A percentile compares a stretch with the other conserved stretches of the same genome.
phyloP scores from a whole-genome alignment of 2,113 vertebrate species.

The Alosa alosa region DNA sequence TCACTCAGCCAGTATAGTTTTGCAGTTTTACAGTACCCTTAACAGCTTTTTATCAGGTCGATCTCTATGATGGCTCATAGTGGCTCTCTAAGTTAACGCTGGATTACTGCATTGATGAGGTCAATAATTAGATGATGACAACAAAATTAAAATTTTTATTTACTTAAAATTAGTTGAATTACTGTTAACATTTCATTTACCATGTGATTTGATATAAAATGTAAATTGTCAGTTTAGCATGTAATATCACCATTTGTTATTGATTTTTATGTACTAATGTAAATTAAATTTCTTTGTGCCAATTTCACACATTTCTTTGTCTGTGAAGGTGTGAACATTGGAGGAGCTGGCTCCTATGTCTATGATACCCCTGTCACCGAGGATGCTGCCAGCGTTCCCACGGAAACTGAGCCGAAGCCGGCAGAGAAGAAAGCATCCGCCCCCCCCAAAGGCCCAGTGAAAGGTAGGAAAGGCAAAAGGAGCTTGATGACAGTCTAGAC shows the following conservation, averaged over 20 bases:
- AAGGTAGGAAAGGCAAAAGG: conserved; percentile 70
- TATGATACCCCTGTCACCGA: conserved; percentile 75
- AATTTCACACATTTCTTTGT: background rate
- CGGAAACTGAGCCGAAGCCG: conserved; percentile 69
- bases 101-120: no score
- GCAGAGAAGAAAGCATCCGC: conserved; percentile 72
- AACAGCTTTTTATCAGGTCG: no score
- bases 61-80: no score
- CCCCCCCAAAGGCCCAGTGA: conserved; percentile 80
- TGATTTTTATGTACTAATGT: background rate
- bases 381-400: conserved; percentile 70
- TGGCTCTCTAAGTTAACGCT: no score
- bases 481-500: background rate
- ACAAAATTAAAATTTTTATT: background rate
- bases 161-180: background rate
- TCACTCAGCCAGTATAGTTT: no score
- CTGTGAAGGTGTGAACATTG: conserved; percentile 86
- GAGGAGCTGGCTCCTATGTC: conserved; percentile 86
- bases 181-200: background rate
- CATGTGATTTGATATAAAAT: background rate
- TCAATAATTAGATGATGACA: no score
- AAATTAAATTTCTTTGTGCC: background rate
- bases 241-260: background rate
- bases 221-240: background rate
- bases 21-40: no score